Evolutionary conservation across 2,797 vertebrate genomes (phyloP).

Genomic region (Pseudochromis fuscus): DNA sequence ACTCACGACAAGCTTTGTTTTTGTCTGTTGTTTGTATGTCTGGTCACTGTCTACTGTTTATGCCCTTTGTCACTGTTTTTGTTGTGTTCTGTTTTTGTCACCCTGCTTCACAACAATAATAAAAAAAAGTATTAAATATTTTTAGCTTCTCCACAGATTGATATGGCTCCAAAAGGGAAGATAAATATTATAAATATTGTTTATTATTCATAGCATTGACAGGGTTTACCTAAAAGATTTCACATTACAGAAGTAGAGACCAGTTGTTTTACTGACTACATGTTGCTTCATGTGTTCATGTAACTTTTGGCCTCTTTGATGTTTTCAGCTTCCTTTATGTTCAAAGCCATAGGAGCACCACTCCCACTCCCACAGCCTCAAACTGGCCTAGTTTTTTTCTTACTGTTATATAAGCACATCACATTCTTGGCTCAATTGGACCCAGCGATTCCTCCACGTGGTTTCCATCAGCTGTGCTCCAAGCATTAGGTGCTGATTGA

Average conservation of each 20-base stretch:
- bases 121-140: too few species aligned
- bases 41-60: too few species aligned
- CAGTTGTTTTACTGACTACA: conserved; percentile 3
- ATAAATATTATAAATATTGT: too few species aligned
- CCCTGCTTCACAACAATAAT: too few species aligned
- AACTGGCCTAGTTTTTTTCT: background rate
- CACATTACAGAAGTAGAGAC: background rate
- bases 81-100: too few species aligned
- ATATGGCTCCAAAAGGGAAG: too few species aligned
- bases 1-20: too few species aligned
- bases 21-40: too few species aligned
- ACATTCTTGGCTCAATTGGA: conserved; percentile 52
- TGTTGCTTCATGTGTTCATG: conserved; percentile 6
- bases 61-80: too few species aligned
- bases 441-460: conserved; percentile 45
- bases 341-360: background rate
- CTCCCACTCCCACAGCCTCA: background rate
- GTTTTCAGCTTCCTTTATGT: background rate
- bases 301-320: conserved; percentile 28
- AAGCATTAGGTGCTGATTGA: conserved; percentile 53
- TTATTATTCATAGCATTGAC: too few species aligned
- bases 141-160: too few species aligned
- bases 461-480: conserved; percentile 56
- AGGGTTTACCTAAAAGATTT: background rate
- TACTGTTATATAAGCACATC: conserved; percentile 50